Percentiles rank a stretch among this genome's conserved stretches.
phyloP scores from a whole-genome alignment of 2,113 vertebrate genomes.

The Pao palembangensis region DNA sequence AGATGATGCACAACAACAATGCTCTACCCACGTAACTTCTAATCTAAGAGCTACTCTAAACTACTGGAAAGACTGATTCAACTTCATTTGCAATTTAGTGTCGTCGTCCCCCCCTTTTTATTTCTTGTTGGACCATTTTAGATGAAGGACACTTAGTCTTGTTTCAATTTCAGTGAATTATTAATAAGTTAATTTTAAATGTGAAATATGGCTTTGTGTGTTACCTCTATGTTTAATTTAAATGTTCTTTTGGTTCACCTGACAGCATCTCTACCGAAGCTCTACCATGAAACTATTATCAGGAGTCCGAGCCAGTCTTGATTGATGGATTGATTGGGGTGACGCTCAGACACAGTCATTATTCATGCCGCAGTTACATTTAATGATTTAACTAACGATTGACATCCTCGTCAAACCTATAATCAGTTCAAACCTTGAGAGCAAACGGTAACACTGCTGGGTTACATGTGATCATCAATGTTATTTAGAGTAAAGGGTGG shows the following conservation, averaged over 20 bases:
- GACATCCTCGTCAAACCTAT: too few species aligned
- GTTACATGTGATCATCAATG: too few species aligned
- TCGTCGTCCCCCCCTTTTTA: slow-evolving; percentile 40
- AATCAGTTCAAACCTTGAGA: too few species aligned
- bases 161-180: slow-evolving; percentile 70
- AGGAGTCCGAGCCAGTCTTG: neutral
- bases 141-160: slow-evolving; percentile 67
- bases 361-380: too few species aligned
- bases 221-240: slow-evolving; percentile 66
- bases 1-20: neutral
- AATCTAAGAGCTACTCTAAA: too few species aligned
- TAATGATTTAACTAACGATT: too few species aligned
- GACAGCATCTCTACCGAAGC: slow-evolving; percentile 39
- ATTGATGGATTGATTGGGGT: too few species aligned
- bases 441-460: too few species aligned
- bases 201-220: slow-evolving; percentile 64
- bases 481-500: too few species aligned
- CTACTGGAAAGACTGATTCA: slow-evolving; percentile 1
- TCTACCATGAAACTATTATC: slow-evolving; percentile 31
- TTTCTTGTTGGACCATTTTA: slow-evolving; percentile 42
- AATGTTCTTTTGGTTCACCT: slow-evolving; percentile 46
- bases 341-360: too few species aligned
- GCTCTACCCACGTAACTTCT: neutral
- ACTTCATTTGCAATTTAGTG: neutral
- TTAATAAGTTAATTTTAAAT: slow-evolving; percentile 71